phyloP scores from a whole-genome alignment of 2,888 invertebrate genomes.

The Eupsilia transversa region DNA sequence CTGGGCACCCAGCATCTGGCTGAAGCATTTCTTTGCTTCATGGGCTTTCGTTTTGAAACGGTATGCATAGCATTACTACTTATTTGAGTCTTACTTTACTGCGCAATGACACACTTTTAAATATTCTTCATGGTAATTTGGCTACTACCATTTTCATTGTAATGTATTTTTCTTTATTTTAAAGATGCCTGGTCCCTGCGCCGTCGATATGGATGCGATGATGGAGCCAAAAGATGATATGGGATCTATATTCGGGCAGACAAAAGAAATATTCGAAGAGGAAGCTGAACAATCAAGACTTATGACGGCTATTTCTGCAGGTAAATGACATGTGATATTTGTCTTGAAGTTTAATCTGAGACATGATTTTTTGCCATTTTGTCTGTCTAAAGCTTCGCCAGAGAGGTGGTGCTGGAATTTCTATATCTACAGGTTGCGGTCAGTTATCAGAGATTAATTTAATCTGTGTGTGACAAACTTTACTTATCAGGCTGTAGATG shows the following conservation, averaged over 20 bases:
- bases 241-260: conserved; percentile 69
- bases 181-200: neutral
- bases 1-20: conserved; percentile 85
- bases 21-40: conserved; percentile 86
- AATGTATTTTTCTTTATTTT: neutral
- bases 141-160: neutral
- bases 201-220: fast-evolving
- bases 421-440: neutral
- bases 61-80: conserved; percentile 57
- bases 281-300: conserved; percentile 87
- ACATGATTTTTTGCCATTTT: neutral
- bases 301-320: conserved; percentile 86
- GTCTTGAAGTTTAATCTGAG: neutral
- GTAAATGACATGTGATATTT: conserved; percentile 62
- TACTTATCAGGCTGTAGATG: neutral
- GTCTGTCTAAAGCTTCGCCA: neutral
- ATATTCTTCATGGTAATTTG: neutral
- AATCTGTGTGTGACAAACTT: neutral
- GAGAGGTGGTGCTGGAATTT: neutral
- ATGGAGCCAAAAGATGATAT: conserved; percentile 51
- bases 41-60: conserved; percentile 79
- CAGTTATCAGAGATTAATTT: neutral
- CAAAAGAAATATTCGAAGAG: conserved; percentile 74
- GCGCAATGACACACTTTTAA: neutral
- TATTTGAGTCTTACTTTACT: neutral